phyloP scores from a whole-genome alignment of 2,797 vertebrate genomes.

The Smutsia gigantea region DNA sequence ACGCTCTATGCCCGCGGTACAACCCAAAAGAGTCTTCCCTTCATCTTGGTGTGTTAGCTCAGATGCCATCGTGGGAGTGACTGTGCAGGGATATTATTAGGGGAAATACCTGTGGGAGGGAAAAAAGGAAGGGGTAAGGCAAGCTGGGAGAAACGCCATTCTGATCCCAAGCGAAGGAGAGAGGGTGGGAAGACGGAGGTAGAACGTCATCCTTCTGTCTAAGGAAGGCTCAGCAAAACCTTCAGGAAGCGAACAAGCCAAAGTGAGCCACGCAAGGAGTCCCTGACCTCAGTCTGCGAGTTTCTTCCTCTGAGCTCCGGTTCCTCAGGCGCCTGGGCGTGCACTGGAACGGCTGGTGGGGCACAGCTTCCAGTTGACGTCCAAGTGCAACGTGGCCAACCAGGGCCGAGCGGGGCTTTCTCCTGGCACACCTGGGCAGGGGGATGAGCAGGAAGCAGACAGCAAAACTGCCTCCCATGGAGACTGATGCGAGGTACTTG shows the following conservation, averaged over 20 bases:
- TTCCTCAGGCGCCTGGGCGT: background rate
- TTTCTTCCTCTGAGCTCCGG: background rate
- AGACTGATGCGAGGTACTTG: background rate
- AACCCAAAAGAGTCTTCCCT: background rate
- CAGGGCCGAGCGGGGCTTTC: accelerated
- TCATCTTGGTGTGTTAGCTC: background rate
- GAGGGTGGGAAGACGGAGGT: background rate
- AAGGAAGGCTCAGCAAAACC: background rate
- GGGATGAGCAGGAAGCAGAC: too few species aligned
- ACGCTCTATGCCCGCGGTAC: accelerated
- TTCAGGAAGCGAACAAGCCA: background rate
- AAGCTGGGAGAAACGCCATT: background rate
- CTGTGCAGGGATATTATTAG: background rate
- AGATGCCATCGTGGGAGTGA: background rate
- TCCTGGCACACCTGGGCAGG: background rate
- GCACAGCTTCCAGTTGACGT: background rate
- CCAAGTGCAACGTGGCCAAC: background rate
- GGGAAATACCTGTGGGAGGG: background rate
- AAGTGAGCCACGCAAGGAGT: background rate
- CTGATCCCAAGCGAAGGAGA: background rate
- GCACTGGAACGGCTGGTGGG: background rate
- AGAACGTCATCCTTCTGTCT: accelerated
- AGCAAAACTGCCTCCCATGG: background rate
- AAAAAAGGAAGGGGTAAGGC: background rate
- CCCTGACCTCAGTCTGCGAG: accelerated